Conservation (phyloP, 2,113 vertebrate genomes). For the Cisticola juncidis region DNA sequence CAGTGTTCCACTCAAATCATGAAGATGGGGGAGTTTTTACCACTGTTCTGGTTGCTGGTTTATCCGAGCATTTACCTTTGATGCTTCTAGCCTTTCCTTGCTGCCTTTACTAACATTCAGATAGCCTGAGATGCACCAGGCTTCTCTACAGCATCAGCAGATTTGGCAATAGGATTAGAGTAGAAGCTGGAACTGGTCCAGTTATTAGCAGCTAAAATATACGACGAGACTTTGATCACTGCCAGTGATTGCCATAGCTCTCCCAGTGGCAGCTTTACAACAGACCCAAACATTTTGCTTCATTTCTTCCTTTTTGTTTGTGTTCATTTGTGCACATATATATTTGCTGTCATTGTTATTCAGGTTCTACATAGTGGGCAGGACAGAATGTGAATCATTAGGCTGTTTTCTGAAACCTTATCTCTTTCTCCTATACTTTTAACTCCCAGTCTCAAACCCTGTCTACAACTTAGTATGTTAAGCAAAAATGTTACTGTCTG, state of each 20-base stretch:
- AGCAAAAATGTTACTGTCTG: neutral
- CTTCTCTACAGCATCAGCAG: neutral
- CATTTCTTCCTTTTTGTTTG: neutral
- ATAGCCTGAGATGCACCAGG: neutral
- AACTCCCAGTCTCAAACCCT: neutral
- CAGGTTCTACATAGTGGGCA: neutral
- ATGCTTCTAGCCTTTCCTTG: neutral
- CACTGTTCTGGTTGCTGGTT: neutral
- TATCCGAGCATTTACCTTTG: neutral
- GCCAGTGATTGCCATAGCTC: neutral
- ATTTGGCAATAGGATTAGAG: neutral
- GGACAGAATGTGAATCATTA: neutral
- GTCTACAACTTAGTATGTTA: neutral
- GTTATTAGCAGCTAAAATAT: neutral
- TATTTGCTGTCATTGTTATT: neutral
- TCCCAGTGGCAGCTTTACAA: neutral
- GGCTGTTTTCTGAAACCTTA: neutral
- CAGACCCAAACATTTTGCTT: neutral
- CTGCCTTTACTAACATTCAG: neutral
- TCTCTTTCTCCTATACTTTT: neutral
- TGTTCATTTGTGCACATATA: neutral
- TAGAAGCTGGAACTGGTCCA: neutral
- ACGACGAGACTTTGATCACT: neutral
- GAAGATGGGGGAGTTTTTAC: neutral
- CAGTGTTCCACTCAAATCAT: neutral